Evolutionary conservation across 2,113 vertebrate species (phyloP), one percentile per base, ranked within the genome.

Genomic region (Urocitellus parryii): DNA sequence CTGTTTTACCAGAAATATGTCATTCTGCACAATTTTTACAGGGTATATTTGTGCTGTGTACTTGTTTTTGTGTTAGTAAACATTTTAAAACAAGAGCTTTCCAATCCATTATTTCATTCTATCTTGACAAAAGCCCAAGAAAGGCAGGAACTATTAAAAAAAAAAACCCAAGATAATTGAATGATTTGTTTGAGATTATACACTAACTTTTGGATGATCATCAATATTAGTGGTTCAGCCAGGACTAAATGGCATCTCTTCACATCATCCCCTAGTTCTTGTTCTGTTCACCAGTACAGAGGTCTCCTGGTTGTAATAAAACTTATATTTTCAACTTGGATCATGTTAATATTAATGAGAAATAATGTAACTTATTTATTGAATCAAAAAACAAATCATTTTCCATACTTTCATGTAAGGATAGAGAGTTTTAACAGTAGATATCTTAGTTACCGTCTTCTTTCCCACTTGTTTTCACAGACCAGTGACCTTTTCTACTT

Each of bases 401-500:
- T 90, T 82, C 79, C 17, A 81, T 91, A 56, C 70, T 95, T 92
- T 90, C 81, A 42, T 72, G 70, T 79, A 85, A 95, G 58, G 65
- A 42, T 48, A 34, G 58, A 72, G 39, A 77, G 12, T 91, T 94
- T 95, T 88, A 83, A 95, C 70, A 91, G 20, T 58, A n/a, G 79
- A 39, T 65, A 20, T 20, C 29, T 89, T 81, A 70, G 94, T 72
- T 39, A n/a, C 34, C 27, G 4, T 85, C 20, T 91, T 90, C 48
- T 94, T 96, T 42, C 85, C 61, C n/a, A 24, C 87, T 96, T 97
- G 82, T 76, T 97, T 97, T 96, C 91, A 92, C 92, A 97, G 97
- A 97, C 95, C 74, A 94, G 97, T 96, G 97, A 98, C 76, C 89
- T 97, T 77, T 98, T 96, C 94, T 93, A 73, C 80, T 98, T 98